Evolutionary conservation across 1,140 invertebrate genomes (phyloP).

Genomic region (Leptopilina clavipes): DNA sequence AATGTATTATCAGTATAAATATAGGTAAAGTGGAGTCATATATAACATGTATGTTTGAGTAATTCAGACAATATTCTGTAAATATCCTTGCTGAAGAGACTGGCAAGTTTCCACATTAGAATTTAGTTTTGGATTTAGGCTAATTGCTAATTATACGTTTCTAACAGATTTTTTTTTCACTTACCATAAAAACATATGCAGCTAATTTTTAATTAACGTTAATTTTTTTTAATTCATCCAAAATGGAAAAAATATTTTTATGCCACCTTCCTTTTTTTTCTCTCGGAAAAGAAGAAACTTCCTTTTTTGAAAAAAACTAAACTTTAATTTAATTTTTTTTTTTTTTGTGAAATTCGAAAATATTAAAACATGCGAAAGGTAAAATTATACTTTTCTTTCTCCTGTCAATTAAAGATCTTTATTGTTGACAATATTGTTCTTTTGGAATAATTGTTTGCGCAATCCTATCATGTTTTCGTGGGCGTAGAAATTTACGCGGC

Average conservation of each 20-base stretch:
- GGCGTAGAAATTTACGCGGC: conserved; percentile 18
- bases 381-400: too few species aligned
- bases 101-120: conserved; percentile 57
- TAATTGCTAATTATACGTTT: conserved; percentile 50
- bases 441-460: background rate
- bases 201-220: too few species aligned
- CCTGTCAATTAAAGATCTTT: too few species aligned
- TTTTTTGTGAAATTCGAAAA: too few species aligned
- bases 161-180: background rate
- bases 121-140: conserved; percentile 63
- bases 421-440: background rate
- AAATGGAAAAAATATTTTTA: too few species aligned
- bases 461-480: conserved; percentile 5
- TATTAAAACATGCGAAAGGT: too few species aligned
- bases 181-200: too few species aligned
- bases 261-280: too few species aligned
- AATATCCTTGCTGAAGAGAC: conserved; percentile 55
- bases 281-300: too few species aligned
- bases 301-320: too few species aligned
- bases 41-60: conserved; percentile 54
- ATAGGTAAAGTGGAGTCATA: conserved; percentile 41
- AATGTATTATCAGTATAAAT: background rate
- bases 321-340: too few species aligned
- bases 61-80: conserved; percentile 60
- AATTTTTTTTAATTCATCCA: too few species aligned